A percentile compares a stretch with the other conserved stretches of the same genome.
phyloP scores from a whole-genome alignment of 2,113 vertebrate genomes.

The Phycodurus eques region DNA sequence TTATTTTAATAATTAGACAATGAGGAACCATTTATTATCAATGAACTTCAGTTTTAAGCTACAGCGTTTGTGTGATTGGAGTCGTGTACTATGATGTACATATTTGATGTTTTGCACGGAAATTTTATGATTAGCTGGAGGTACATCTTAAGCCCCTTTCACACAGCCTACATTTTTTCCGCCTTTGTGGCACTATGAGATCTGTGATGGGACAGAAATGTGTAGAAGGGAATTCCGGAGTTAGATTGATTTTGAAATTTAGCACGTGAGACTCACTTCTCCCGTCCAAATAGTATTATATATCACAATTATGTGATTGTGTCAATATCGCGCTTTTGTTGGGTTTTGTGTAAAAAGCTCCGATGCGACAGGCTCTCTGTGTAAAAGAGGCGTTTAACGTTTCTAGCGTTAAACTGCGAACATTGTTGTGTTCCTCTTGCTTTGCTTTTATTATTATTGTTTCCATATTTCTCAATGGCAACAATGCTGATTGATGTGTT shows the following conservation, averaged over 20 bases:
- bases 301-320: neutral
- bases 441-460: neutral
- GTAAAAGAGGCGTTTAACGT: neutral
- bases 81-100: slow-evolving; percentile 52
- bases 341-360: neutral
- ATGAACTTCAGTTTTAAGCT: slow-evolving; percentile 40
- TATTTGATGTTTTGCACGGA: slow-evolving; percentile 47
- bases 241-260: neutral
- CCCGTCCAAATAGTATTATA: neutral
- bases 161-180: neutral
- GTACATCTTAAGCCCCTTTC: slow-evolving; percentile 6
- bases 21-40: slow-evolving; percentile 33
- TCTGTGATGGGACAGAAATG: neutral
- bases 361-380: neutral
- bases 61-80: slow-evolving; percentile 43
- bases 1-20: slow-evolving; percentile 39
- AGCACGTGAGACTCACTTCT: neutral
- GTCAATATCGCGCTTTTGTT: neutral
- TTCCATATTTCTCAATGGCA: neutral
- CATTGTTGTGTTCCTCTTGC: neutral
- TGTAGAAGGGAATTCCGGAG: neutral
- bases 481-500: too few relatives aligned
- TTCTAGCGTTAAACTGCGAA: slow-evolving; percentile 20
- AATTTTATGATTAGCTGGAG: slow-evolving; percentile 35
- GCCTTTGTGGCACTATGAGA: neutral